Conservation (phyloP, 2,888 invertebrate species). For the Nephrocerus scutellatus region DNA sequence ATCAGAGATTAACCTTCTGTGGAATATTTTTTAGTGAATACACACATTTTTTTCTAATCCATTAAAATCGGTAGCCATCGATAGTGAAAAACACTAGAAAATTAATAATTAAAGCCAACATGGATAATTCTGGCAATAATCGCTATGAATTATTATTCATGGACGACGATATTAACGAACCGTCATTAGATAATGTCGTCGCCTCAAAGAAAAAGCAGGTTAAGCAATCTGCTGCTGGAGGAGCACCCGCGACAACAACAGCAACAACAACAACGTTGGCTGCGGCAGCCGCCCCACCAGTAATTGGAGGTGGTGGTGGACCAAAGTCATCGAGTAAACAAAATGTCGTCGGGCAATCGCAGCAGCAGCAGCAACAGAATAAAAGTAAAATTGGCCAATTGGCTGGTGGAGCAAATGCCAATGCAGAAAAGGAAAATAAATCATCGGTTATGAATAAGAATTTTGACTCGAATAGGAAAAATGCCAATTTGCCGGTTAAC, state of each 20-base stretch:
- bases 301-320: conserved; percentile 12
- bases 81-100: conserved; percentile 21
- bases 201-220: conserved; percentile 42
- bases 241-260: conserved; percentile 21
- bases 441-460: conserved; percentile 44
- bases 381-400: no score
- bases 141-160: conserved; percentile 48
- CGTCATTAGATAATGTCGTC: conserved; percentile 47
- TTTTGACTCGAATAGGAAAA: conserved; percentile 33
- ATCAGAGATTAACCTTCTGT: no score
- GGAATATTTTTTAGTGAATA: no score
- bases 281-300: conserved; percentile 9
- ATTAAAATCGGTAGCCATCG: no score
- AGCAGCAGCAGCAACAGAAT: no score
- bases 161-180: conserved; percentile 45
- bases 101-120: conserved; percentile 26
- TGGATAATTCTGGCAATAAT: conserved; percentile 47
- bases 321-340: conserved; percentile 22
- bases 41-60: no score
- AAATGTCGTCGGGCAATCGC: conserved; percentile 20
- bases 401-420: no score
- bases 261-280: conserved; percentile 17
- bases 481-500: conserved; percentile 24
- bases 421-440: conserved; percentile 47
- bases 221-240: conserved; percentile 30